phyloP scores from a whole-genome alignment of 2,113 vertebrate species.

The Alces alces region DNA sequence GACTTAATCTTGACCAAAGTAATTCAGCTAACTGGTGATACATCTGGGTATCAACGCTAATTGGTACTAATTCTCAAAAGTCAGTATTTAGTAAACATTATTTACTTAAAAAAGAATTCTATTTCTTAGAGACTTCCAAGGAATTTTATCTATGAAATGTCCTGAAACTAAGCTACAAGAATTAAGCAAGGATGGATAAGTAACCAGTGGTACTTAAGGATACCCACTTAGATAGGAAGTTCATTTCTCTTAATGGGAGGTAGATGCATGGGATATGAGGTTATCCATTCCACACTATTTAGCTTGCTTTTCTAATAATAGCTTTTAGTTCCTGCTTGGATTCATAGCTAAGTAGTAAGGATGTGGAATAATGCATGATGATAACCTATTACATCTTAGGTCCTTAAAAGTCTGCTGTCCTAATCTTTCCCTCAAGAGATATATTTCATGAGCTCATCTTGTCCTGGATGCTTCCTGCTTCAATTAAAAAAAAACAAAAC shows the following conservation, averaged over 20 bases:
- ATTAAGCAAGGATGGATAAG: conserved; percentile 24
- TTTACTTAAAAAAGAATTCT: background rate
- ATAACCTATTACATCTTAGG: conserved; percentile 44
- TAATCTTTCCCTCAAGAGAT: conserved; percentile 59
- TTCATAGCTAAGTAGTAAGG: conserved; percentile 52
- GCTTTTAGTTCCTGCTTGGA: conserved; percentile 59
- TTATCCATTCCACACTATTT: conserved; percentile 59
- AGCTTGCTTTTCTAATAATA: conserved; percentile 64
- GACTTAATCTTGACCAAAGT: background rate
- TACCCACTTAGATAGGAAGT: conserved; percentile 56
- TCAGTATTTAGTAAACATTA: conserved; percentile 2
- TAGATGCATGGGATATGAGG: conserved; percentile 41
- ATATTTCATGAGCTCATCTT: conserved; percentile 49
- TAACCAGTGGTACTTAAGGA: conserved; percentile 15
- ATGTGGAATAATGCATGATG: conserved; percentile 60
- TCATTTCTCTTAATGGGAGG: conserved; percentile 61
- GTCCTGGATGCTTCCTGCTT: conserved; percentile 58
- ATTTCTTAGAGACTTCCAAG: background rate
- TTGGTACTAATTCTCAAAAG: background rate
- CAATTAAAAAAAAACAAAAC: conserved; percentile 35
- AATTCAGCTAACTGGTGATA: background rate
- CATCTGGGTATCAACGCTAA: background rate
- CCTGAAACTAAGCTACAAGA: background rate
- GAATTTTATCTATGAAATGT: conserved; percentile 29
- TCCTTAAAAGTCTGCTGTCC: conserved; percentile 32